Evolutionary conservation across 2,888 invertebrate genomes (phyloP), one percentile per base, ranked within the genome.

Genomic region (Ganaspis brasiliensis): DNA sequence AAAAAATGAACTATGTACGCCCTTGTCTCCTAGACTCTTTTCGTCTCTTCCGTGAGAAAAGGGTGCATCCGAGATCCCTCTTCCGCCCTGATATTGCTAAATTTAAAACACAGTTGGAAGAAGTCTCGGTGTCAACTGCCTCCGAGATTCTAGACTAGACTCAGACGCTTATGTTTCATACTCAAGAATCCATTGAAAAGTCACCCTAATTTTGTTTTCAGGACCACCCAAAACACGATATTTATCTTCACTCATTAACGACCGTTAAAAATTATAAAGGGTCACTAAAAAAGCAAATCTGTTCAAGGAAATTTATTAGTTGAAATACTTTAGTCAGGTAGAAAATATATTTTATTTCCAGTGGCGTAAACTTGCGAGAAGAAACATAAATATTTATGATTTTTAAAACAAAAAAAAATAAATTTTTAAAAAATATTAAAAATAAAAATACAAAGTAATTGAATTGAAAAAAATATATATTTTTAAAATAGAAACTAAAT

Each of bases 61-160:
- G 75, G 73, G 75, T 74, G 76, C 77, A 75, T 75, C 79, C 79
- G 73, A 77, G 73, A 80, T 80, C 77, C 52, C 78, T 76, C 75
- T 82, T 80, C 77, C 72, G 79, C 78, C 59, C 79, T 75, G 76
- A 78, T 81, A 83, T 79, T 84, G 88, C 90, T 90, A 90, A 90
- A 90, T 90, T 90, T 90, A 90, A 88, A 90, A 87, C 85, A 84
- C 86, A 84, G 87, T 87, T 80, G 79, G 79, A 80, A 81, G 83
- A 40, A 57, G 75, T 76, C 79, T 67, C 78, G 77, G 78, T 80
- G 81, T 81, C 80, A 76, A 79, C 73, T 52, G 80, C 79, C 80
- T 79, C 80, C 78, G 76, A 77, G 73, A 75, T 79, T 81, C 81
- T 76, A 74, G 67, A 74, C 81, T 76, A 74, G 67, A 74, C 63